Evolutionary conservation across 2,888 invertebrate species (phyloP).

Genomic region (Ommatoiulus sabulosus): DNA sequence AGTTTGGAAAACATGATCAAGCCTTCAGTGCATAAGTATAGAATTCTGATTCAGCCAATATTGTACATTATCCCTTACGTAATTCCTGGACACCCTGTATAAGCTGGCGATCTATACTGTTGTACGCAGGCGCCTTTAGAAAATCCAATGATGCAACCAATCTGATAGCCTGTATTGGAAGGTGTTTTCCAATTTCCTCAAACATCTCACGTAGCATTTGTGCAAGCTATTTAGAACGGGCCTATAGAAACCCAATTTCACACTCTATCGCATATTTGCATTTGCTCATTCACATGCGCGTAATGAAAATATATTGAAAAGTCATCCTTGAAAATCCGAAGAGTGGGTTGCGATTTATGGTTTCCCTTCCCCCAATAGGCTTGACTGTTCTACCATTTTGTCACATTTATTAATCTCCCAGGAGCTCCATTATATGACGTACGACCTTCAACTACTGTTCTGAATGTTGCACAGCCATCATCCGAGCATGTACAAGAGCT

Average conservation of each 20-base stretch:
- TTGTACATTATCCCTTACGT: neutral
- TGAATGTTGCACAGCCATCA: neutral
- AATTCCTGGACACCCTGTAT: neutral
- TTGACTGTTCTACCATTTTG: neutral
- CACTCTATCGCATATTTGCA: neutral
- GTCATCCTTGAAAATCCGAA: neutral
- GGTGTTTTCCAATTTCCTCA: conserved; percentile 8
- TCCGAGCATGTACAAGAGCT: neutral
- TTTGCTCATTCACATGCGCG: neutral
- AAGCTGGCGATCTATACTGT: neutral
- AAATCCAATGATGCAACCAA: neutral
- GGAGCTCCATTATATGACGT: conserved; percentile 18
- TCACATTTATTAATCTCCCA: conserved; percentile 28
- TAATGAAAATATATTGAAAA: conserved; percentile 5
- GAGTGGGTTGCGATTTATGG: neutral
- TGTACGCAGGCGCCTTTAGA: neutral
- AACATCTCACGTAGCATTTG: neutral
- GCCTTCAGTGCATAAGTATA: no score
- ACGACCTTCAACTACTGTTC: conserved; percentile 23
- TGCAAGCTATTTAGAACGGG: neutral
- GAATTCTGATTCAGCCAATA: no score
- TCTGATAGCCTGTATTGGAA: neutral
- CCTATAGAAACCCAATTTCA: conserved; percentile 7
- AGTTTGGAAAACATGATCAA: no score
- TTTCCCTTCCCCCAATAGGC: neutral